Evolutionary conservation across 2,797 vertebrate genomes (phyloP), one percentile per base, ranked within the genome.

Genomic region (Loriculus beryllinus): DNA sequence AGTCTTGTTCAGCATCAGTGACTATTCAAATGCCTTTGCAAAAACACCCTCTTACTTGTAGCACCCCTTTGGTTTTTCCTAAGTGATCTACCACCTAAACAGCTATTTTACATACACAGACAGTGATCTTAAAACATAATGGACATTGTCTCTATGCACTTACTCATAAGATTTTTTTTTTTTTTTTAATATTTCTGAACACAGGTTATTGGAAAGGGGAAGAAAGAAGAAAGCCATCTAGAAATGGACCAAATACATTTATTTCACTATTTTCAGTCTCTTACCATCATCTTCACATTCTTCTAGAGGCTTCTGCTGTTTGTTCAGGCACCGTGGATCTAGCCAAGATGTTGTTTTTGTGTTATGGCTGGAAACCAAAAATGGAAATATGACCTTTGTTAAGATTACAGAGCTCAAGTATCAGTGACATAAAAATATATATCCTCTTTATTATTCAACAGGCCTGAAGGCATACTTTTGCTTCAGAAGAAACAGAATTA

Each of bases 331-430:
- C 98, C 99, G 99, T 97, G 99, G 99, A 98, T 99, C 99, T 97
- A 99, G 98, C 99, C 99, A 99, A 96, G 99, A 99, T 71, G 99
- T 99, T 84, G 99, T 99, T 98, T 99, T 99, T 97, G 99, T 99
- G 86, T 99, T 99, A 98, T 99, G 99, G 98, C 99, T 99, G 93
- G 93, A 97, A 97, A 97, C 19, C 63, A 96, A 82, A 97, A 96
- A 97, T 29, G 89, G 91, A 97, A 95, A 97, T 57, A 93, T 59
- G 65, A 95, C 70, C 86, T 82, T 88, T 86, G 59, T 96, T 96
- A 95, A 92, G 33, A 95, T 94, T 92, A 42, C 48, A 76, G 51
- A 86, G 42, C 18, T 75, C 81, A 80, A 95, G 64, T 59, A 71
- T 71, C 90, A 12, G 7, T 70, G 65, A 89, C 64, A 94, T 39